Percentiles rank a stretch among this genome's conserved stretches.
These are phyloP conservation scores for Cheirogaleus major DNA, from an alignment of 2,797 vertebrate species.

Conservation along the genomic window DNA sequence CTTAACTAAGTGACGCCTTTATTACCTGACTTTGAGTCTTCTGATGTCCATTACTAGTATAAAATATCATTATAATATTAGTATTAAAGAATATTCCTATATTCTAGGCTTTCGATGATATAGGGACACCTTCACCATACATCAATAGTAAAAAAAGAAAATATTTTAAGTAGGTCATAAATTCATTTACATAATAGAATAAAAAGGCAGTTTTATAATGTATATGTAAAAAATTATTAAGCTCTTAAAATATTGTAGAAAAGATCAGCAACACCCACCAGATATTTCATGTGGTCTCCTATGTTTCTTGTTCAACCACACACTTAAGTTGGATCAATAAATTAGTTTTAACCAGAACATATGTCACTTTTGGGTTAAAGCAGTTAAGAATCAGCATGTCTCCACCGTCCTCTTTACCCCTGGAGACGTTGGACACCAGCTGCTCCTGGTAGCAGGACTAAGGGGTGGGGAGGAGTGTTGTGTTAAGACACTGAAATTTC, in stretches of 20 bases:
- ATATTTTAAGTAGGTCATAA: background rate
- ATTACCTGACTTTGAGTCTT: background rate
- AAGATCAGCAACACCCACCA: background rate
- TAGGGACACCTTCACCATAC: background rate
- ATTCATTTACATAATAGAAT: constrained; percentile 11
- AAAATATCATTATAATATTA: background rate
- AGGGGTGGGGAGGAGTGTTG: background rate
- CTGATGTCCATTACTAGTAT: background rate
- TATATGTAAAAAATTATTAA: background rate
- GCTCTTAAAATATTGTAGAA: background rate
- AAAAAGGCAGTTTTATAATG: background rate
- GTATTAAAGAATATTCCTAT: background rate
- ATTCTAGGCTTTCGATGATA: background rate
- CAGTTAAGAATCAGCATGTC: background rate
- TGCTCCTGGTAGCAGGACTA: background rate
- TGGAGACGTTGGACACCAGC: background rate
- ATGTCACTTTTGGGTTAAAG: background rate
- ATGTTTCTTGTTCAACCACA: background rate
- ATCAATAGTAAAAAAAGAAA: constrained; percentile 14
- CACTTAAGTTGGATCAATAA: background rate
- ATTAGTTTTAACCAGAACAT: background rate
- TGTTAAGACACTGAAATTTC: background rate
- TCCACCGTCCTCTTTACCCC: background rate
- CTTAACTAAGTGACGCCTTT: background rate
- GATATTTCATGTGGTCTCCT: background rate